Conservation (phyloP, 2,113 vertebrate species). For the Paramisgurnus dabryanus region DNA sequence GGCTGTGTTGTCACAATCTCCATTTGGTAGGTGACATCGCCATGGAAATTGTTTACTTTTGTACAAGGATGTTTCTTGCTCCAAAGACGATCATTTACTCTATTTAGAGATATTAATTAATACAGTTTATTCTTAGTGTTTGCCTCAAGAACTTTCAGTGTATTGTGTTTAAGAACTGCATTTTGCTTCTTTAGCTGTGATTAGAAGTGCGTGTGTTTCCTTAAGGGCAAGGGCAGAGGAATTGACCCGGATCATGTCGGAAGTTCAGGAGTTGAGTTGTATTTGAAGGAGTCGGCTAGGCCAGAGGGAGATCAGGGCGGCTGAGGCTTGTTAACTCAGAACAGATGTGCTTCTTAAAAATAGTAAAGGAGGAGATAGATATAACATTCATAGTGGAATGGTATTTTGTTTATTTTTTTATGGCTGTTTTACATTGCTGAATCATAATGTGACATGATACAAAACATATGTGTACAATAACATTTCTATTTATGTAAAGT, state of each 20-base stretch:
- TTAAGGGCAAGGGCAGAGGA: conserved; percentile 61
- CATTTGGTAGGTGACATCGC: not conserved
- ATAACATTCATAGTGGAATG: conserved; percentile 6
- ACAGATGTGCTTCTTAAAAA: conserved; percentile 68
- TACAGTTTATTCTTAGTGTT: not conserved
- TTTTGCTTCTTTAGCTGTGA: conserved; percentile 54
- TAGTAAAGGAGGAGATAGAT: conserved; percentile 3
- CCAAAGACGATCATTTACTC: too few relatives aligned
- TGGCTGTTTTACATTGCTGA: not conserved
- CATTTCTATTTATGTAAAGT: not conserved
- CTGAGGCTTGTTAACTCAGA: conserved; percentile 68
- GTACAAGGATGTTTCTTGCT: not conserved
- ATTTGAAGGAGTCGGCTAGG: conserved; percentile 55
- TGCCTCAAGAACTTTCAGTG: conserved; percentile 29
- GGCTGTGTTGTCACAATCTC: not conserved
- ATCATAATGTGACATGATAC: not conserved
- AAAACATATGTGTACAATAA: not conserved
- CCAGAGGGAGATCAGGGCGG: conserved; percentile 18
- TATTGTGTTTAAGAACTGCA: conserved; percentile 36
- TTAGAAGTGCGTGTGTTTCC: conserved; percentile 62
- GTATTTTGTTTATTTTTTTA: not conserved
- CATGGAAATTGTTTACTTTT: not conserved
- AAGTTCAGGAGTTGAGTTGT: conserved; percentile 80
- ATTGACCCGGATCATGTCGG: conserved; percentile 75
- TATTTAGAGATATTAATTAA: not conserved